Base-by-base conservation (phyloP, 2,888 invertebrate species). In the Ornithoptera priamus region DNA sequence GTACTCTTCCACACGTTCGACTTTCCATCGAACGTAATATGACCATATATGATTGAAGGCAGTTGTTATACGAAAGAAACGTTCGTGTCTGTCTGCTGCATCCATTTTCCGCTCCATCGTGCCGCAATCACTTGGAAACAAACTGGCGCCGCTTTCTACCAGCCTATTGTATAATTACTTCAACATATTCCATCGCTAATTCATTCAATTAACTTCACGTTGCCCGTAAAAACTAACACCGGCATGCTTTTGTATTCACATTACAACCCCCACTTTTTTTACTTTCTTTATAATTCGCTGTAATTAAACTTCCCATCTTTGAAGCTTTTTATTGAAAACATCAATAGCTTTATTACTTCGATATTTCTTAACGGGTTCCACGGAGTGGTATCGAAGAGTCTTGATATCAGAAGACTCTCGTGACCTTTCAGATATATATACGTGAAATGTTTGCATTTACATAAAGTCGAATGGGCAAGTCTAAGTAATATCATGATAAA, bases 181-280 rank as follows among this genome's bases (percentile, higher is more conserved):
- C 72, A 74, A 65, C 72, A 73, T 71, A 73, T 70, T 65, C 69
- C 69, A 65, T 70, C 65, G 70, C 74, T 70, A 72, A 73, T 73
- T 72, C 65, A 62, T 58, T 66, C 71, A 73, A 72, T 72, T 69
- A 71, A 72, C 65, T 65, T 61, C 3, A 60, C 63, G 30, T 58
- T 22, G 30, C 60, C 59, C 50, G 30, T 50, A 64, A 62, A 63
- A 68, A 20, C 36, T 22, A 53, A 50, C 50, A 36, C 57, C 30
- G 30, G 20, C 62, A 42, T 42, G 62, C 46, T n/a, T 62, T 62
- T 63, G 58, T 68, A 36, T 46, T 50, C 12, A n/a, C 22, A 22
- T 50, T n/a, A 36, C 3, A 46, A 60, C 59, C 22, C 12, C 22
- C 0, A 3, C 0, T 30, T 30, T 30, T 30, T 30, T 58, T 17